Evolutionary conservation across 2,113 vertebrate genomes (phyloP).

Genomic region (Fregata magnificens): DNA sequence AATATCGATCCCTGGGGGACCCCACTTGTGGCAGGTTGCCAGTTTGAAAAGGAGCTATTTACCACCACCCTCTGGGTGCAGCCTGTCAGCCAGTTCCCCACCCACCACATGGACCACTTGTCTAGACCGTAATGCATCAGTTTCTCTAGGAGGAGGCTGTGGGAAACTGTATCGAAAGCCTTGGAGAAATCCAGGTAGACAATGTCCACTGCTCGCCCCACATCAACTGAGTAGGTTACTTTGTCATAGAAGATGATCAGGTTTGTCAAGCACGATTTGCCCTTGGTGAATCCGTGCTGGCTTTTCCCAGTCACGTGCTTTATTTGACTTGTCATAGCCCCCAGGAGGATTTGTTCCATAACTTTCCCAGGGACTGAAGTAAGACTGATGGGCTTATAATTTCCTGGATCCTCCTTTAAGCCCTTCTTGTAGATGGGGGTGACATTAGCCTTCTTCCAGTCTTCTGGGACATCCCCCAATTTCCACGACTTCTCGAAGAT

Average conservation of each 20-base stretch:
- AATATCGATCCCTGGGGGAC: too few species aligned
- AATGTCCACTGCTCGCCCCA: neutral
- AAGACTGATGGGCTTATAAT: neutral
- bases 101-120: neutral
- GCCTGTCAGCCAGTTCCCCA: too few species aligned
- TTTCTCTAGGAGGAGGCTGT: neutral
- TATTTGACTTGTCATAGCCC: neutral
- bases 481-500: neutral
- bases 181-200: neutral
- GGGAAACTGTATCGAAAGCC: neutral
- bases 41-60: too few species aligned
- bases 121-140: neutral
- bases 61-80: too few species aligned
- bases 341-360: neutral
- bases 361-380: neutral
- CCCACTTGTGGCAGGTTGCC: too few species aligned
- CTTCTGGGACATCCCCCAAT: neutral
- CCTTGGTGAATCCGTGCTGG: neutral
- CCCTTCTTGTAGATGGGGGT: neutral
- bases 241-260: neutral
- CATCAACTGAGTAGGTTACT: neutral
- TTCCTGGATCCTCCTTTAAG: neutral
- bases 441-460: neutral
- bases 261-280: neutral
- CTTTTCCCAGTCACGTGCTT: neutral